Percentiles rank a stretch among this genome's conserved stretches.
phyloP scores from a whole-genome alignment of 2,113 vertebrate genomes.

The Chauna torquata region DNA sequence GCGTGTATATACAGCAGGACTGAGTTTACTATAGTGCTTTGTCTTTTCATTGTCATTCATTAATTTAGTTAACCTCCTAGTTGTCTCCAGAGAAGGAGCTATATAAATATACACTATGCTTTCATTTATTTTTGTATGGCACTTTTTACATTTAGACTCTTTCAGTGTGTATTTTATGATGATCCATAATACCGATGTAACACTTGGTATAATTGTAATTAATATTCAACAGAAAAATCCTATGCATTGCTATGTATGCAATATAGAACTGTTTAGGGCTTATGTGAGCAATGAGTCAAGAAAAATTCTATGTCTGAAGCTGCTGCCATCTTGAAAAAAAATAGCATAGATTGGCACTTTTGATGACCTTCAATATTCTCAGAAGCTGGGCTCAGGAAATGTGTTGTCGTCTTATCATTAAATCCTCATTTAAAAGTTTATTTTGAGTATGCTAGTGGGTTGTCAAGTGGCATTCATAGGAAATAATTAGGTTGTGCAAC shows the following conservation, averaged over 20 bases:
- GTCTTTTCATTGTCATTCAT: neutral
- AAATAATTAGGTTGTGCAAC: neutral
- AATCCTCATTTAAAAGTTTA: conserved; percentile 5
- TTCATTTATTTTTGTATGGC: neutral
- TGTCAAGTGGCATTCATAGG: neutral
- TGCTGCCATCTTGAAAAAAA: neutral
- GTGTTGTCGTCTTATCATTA: neutral
- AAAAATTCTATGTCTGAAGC: neutral
- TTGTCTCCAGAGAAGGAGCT: neutral
- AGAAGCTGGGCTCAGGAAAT: conserved; percentile 26
- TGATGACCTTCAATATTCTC: neutral
- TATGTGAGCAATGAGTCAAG: neutral
- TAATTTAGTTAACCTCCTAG: neutral
- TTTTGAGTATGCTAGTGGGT: neutral
- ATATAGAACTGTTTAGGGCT: neutral
- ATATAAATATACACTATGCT: neutral
- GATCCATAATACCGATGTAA: neutral
- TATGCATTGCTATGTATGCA: neutral
- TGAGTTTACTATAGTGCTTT: neutral
- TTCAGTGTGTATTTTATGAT: neutral
- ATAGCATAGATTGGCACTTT: neutral
- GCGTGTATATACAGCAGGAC: neutral
- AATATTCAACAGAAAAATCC: neutral
- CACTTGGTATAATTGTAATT: neutral
- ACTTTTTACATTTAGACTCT: neutral